Percentiles rank a stretch among this genome's conserved stretches.
phyloP scores from a whole-genome alignment of 2,113 vertebrate genomes.

The Gobius niger region DNA sequence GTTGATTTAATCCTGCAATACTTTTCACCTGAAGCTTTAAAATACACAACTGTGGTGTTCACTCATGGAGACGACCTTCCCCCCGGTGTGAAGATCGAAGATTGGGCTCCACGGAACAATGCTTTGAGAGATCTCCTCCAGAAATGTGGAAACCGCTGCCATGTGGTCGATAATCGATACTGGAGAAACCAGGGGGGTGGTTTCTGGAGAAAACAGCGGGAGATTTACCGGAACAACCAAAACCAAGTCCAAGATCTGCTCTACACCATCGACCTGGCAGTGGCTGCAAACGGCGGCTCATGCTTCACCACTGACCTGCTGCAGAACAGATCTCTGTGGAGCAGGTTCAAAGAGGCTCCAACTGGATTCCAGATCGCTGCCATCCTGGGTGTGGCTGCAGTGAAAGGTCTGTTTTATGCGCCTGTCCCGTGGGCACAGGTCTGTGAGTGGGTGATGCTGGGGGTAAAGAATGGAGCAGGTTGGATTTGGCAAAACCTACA shows the following conservation, averaged over 20 bases:
- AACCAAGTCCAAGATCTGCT: background rate
- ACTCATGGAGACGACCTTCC: background rate
- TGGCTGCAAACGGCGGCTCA: background rate
- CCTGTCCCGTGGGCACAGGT: background rate
- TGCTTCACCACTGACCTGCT: background rate
- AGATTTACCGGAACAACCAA: background rate
- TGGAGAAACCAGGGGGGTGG: background rate
- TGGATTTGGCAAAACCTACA: background rate
- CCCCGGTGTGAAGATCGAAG: background rate
- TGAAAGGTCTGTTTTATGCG: background rate
- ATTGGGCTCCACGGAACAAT: background rate
- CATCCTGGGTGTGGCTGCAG: background rate
- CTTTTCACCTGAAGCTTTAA: background rate
- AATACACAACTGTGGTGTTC: background rate
- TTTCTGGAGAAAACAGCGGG: background rate
- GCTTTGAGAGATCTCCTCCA: background rate
- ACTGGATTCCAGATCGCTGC: background rate
- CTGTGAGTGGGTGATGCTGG: background rate
- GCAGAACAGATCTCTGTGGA: background rate
- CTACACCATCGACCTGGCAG: background rate
- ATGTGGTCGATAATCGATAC: background rate
- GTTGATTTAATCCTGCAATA: background rate
- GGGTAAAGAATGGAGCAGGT: background rate
- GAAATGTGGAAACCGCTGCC: background rate
- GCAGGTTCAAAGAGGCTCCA: background rate